Percentiles rank a stretch among this genome's conserved stretches.
Conservation (phyloP, 2,113 vertebrate species). For the Odocoileus virginianus region DNA sequence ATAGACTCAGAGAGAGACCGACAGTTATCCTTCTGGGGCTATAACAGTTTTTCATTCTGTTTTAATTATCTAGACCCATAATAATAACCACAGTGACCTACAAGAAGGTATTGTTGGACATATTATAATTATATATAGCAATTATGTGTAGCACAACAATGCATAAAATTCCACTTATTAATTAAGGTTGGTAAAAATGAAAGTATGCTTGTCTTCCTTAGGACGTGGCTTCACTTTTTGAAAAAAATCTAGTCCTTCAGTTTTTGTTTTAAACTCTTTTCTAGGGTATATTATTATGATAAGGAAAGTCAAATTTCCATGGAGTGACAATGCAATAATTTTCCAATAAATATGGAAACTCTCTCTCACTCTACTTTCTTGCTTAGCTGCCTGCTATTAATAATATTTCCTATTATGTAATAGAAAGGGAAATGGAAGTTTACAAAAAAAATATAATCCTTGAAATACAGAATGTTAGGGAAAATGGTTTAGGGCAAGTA, state of each 20-base stretch:
- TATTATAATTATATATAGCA: slow-evolving; percentile 62
- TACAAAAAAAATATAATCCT: slow-evolving; percentile 25
- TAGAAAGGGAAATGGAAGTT: neutral
- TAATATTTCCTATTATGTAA: neutral
- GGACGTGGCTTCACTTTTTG: slow-evolving; percentile 21
- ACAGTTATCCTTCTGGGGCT: slow-evolving; percentile 59
- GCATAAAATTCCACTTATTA: slow-evolving; percentile 51
- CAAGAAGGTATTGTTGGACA: slow-evolving; percentile 56
- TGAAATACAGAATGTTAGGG: neutral
- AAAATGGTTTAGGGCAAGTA: neutral
- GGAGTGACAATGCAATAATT: slow-evolving; percentile 7
- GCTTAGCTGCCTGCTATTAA: neutral
- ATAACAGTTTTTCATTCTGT: slow-evolving; percentile 57
- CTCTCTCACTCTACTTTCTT: neutral
- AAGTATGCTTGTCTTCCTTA: slow-evolving; percentile 28
- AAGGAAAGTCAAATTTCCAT: slow-evolving; percentile 2
- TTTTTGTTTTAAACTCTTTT: slow-evolving; percentile 36
- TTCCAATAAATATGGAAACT: slow-evolving; percentile 14
- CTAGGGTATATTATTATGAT: slow-evolving; percentile 24
- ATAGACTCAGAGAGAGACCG: slow-evolving; percentile 10
- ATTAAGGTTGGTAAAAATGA: slow-evolving; percentile 29
- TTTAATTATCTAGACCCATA: slow-evolving; percentile 69
- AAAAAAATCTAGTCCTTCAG: neutral
- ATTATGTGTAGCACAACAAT: slow-evolving; percentile 58
- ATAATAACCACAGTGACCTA: slow-evolving; percentile 66